A percentile compares a stretch with the other conserved stretches of the same genome.
Conservation (phyloP, 2,888 invertebrate species). For the Latheticus oryzae region DNA sequence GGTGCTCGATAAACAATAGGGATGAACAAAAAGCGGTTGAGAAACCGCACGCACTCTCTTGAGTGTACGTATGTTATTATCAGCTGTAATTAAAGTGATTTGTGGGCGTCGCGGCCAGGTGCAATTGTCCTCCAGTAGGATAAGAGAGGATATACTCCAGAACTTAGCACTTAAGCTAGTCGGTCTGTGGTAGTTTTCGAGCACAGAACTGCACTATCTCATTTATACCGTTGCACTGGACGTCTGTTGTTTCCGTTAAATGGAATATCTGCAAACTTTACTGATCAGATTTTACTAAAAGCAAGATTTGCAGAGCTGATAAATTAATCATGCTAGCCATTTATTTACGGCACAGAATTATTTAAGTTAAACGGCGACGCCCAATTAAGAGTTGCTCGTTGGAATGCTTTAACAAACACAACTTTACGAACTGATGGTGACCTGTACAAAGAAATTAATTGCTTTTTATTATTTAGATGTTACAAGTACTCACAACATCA, state of each 20-base stretch:
- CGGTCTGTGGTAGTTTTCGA: constrained; percentile 37
- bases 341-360: constrained; percentile 40
- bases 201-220: constrained; percentile 4
- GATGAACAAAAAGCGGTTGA: constrained; percentile 35
- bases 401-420: constrained; percentile 18
- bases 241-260: constrained; percentile 44
- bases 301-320: constrained; percentile 48
- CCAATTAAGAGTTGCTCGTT: constrained; percentile 35
- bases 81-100: constrained; percentile 60
- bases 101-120: constrained; percentile 57
- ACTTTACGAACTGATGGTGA: too few relatives aligned
- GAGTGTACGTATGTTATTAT: constrained; percentile 52
- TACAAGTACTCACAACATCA: too few relatives aligned
- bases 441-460: too few relatives aligned
- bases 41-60: constrained; percentile 38
- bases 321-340: constrained; percentile 50
- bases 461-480: too few relatives aligned
- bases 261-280: constrained; percentile 49
- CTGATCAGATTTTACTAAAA: constrained; percentile 51
- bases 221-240: constrained; percentile 23
- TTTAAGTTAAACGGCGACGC: constrained; percentile 32
- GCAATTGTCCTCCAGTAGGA: constrained; percentile 56
- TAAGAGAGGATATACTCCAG: constrained; percentile 49
- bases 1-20: constrained; percentile 36
- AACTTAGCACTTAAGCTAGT: constrained; percentile 49